Evolutionary conservation across 2,888 invertebrate genomes (phyloP).

Genomic region (Agonopterix alstromeriana): DNA sequence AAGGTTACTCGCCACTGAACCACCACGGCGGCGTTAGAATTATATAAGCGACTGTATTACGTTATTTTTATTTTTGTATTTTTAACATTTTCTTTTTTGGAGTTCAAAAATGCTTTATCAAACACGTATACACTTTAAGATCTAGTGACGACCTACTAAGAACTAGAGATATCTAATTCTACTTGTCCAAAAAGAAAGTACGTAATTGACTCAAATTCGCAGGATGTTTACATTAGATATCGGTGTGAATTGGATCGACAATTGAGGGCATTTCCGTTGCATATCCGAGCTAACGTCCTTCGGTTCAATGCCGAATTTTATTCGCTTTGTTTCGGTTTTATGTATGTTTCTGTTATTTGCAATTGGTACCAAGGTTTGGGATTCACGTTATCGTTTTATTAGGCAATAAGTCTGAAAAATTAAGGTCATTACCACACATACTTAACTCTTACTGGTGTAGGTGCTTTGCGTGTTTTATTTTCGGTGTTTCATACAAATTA

Average conservation of each 20-base stretch:
- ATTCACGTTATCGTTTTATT: not conserved
- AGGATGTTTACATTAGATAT: slow-evolving; percentile 42
- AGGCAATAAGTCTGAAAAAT: not conserved
- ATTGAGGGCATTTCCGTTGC: slow-evolving; percentile 29
- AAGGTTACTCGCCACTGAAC: too few relatives aligned
- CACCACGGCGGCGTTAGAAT: too few relatives aligned
- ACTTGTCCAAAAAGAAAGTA: slow-evolving; percentile 21
- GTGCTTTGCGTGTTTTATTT: too few relatives aligned
- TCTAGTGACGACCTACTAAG: too few relatives aligned
- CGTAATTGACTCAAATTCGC: slow-evolving; percentile 8
- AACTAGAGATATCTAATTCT: not conserved
- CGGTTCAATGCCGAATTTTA: slow-evolving; percentile 29
- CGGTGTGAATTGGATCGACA: slow-evolving; percentile 17
- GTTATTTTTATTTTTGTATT: too few relatives aligned
- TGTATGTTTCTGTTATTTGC: slow-evolving; percentile 12
- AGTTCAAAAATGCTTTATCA: too few relatives aligned
- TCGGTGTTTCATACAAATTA: too few relatives aligned
- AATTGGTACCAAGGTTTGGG: slow-evolving; percentile 18
- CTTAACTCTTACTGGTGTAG: not conserved
- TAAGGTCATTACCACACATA: slow-evolving; percentile 1
- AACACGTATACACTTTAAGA: too few relatives aligned
- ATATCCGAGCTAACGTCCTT: slow-evolving; percentile 38
- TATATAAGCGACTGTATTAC: too few relatives aligned
- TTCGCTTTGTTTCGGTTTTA: slow-evolving; percentile 17
- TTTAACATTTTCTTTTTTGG: too few relatives aligned